These are phyloP conservation scores for Bedellia somnulentella DNA, from an alignment of 2,888 invertebrate species.

Conservation along the genomic window DNA sequence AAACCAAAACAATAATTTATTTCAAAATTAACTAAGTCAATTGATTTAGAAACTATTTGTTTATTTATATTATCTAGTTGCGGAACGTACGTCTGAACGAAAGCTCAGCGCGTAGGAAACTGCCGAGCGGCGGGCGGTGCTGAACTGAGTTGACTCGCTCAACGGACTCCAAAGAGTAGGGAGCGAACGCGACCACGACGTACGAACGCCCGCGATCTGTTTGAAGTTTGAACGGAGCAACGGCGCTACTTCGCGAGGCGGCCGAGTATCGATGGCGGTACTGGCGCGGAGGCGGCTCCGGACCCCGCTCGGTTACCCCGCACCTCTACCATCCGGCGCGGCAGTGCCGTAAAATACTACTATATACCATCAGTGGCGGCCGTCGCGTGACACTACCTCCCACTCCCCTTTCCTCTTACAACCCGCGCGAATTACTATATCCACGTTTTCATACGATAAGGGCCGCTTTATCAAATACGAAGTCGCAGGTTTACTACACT, in stretches of 20 bases:
- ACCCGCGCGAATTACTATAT: slow-evolving; percentile 12
- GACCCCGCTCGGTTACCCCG: slow-evolving; percentile 15
- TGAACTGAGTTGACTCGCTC: too few species aligned
- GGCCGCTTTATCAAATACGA: too few species aligned
- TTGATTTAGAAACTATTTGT: slow-evolving; percentile 1
- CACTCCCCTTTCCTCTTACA: slow-evolving; percentile 13
- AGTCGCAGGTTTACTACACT: too few species aligned
- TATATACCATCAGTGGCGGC: too few species aligned
- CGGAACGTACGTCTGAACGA: slow-evolving; percentile 28
- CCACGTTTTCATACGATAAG: slow-evolving; percentile 8
- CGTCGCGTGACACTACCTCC: slow-evolving; percentile 10
- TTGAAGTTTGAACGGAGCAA: slow-evolving; percentile 1
- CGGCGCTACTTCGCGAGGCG: slow-evolving; percentile 1
- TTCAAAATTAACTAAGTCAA: too few species aligned
- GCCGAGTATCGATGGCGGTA: neutral
- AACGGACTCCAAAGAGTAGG: too few species aligned
- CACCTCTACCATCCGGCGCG: slow-evolving; percentile 10
- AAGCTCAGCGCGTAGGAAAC: slow-evolving; percentile 42
- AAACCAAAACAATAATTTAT: too few species aligned
- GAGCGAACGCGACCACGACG: too few species aligned
- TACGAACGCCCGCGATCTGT: slow-evolving; percentile 3
- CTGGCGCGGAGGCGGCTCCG: slow-evolving; percentile 1
- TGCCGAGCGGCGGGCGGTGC: slow-evolving; percentile 14
- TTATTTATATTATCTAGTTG: slow-evolving; percentile 14
- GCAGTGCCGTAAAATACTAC: slow-evolving; percentile 13